phyloP scores from a whole-genome alignment of 2,888 invertebrate species.

The Adelphocoris suturalis region DNA sequence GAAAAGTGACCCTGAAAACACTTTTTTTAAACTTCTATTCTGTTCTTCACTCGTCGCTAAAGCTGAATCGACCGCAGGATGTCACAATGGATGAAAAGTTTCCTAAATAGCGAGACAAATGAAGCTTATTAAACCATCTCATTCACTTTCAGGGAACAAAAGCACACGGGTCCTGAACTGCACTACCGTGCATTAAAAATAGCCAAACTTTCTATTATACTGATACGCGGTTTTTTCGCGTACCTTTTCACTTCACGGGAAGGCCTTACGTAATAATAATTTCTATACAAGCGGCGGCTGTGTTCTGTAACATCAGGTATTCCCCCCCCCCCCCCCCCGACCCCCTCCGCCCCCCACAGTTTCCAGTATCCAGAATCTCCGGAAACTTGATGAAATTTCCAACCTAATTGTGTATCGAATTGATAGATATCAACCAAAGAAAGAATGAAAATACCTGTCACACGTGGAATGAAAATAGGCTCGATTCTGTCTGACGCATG shows the following conservation, averaged over 20 bases:
- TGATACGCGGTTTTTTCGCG: neutral
- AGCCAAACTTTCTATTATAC: constrained; percentile 6
- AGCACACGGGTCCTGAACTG: neutral
- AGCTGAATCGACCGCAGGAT: constrained; percentile 18
- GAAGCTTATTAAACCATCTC: neutral
- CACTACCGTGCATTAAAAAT: neutral
- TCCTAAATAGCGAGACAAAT: constrained; percentile 8
- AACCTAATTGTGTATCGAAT: no score
- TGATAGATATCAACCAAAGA: no score
- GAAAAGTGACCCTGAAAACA: constrained; percentile 9
- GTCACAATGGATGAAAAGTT: constrained; percentile 14
- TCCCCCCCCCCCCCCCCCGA: no score
- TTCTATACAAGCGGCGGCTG: no score
- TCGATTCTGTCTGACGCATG: no score
- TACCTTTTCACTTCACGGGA: neutral
- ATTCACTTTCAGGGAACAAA: constrained; percentile 21
- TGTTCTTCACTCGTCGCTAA: neutral
- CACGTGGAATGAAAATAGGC: no score
- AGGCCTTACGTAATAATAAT: neutral
- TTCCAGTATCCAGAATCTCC: no score
- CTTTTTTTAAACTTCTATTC: neutral
- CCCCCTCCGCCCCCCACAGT: no score
- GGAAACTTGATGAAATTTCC: no score
- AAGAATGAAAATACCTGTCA: no score
- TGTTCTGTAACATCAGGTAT: no score